Conservation (phyloP, 2,888 invertebrate genomes). For the Coelinius sp. region DNA sequence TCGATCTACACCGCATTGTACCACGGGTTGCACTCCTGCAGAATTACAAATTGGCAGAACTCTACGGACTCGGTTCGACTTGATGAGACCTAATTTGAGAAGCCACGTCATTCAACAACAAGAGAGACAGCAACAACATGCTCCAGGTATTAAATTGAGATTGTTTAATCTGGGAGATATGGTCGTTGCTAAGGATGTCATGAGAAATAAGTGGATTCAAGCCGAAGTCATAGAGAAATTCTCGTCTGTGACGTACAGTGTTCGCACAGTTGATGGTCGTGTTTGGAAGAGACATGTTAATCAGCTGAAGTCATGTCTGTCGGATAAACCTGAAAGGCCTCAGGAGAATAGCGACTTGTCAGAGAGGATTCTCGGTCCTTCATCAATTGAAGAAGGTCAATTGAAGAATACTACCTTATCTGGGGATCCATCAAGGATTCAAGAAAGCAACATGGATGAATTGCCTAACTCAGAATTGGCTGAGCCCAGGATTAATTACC, state of each 20-base stretch:
- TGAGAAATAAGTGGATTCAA: not conserved
- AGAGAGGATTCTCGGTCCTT: conserved; percentile 1
- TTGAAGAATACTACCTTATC: not conserved
- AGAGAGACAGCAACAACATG: conserved; percentile 2
- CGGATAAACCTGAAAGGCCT: not conserved
- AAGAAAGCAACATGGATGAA: not conserved
- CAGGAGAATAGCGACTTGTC: not conserved
- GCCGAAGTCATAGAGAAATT: not conserved
- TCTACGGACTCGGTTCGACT: not conserved
- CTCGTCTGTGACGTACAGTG: not conserved
- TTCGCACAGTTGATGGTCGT: not conserved
- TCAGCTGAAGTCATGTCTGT: not conserved
- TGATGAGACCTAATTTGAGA: conserved; percentile 9
- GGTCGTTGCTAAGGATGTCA: conserved; percentile 1
- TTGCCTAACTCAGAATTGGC: not conserved
- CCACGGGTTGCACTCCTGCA: conserved; percentile 37
- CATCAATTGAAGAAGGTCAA: not conserved
- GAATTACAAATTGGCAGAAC: conserved; percentile 28
- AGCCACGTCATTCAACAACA: not conserved
- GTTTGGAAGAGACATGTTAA: not conserved
- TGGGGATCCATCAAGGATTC: not conserved
- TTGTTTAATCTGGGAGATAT: not conserved
- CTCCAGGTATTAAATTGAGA: not conserved
- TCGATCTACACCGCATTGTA: conserved; percentile 35
- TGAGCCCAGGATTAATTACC: not conserved